These are phyloP conservation scores for Blastomussa wellsi DNA, from an alignment of 92 coral and sea anemone species.

Conservation along the genomic window DNA sequence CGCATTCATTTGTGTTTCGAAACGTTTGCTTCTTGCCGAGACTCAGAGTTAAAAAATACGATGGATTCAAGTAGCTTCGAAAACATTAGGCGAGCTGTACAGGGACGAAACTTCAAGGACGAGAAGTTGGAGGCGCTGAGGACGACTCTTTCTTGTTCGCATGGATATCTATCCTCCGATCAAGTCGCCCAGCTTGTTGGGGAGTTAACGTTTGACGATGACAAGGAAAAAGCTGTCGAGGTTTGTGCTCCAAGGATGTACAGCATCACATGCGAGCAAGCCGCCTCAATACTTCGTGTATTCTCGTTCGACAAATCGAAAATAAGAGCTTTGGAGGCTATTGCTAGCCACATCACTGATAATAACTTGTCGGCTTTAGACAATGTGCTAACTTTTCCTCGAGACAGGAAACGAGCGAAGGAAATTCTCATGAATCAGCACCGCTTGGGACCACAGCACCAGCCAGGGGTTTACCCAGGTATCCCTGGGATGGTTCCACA, in stretches of 20 bases:
- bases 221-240: constrained; percentile 53
- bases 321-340: constrained; percentile 50
- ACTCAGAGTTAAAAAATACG: too few species aligned
- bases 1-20: background rate
- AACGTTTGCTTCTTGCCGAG: background rate
- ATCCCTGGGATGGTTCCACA: too few species aligned
- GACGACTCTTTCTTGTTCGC: constrained; percentile 34
- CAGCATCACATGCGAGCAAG: constrained; percentile 51
- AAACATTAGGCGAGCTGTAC: constrained; percentile 41
- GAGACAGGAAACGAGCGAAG: constrained; percentile 52
- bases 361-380: constrained; percentile 51
- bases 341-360: constrained; percentile 53
- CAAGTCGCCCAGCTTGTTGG: constrained; percentile 61
- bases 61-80: constrained; percentile 62
- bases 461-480: constrained; percentile 24
- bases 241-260: constrained; percentile 54
- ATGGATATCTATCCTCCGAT: constrained; percentile 54
- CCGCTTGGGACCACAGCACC: constrained; percentile 5
- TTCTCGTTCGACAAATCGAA: constrained; percentile 63
- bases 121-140: constrained; percentile 54
- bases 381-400: constrained; percentile 35
- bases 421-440: constrained; percentile 34
- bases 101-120: constrained; percentile 44
- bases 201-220: constrained; percentile 69
- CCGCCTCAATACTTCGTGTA: constrained; percentile 39